phyloP scores from a whole-genome alignment of 64 coral and sea anemone species.

The Exaiptasia diaphana region DNA sequence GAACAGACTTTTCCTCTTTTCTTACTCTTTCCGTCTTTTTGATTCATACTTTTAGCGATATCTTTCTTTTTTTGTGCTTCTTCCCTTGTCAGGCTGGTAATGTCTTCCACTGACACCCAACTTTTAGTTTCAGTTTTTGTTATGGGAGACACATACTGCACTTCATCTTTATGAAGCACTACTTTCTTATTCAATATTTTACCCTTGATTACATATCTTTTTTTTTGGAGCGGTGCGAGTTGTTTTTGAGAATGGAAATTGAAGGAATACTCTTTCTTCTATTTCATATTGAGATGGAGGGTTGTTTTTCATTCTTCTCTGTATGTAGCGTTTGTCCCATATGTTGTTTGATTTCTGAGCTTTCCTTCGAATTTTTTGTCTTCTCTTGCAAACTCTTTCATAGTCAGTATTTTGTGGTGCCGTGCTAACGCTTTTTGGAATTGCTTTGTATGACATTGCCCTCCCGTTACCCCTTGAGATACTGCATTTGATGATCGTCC shows the following conservation, averaged over 20 bases:
- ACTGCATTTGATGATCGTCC: no score
- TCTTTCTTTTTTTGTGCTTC: not conserved
- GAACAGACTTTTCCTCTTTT: no score
- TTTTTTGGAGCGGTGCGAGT: no score
- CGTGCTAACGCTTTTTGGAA: constrained; percentile 30
- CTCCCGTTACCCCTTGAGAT: not conserved
- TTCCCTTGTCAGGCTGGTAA: not conserved
- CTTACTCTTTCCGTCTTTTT: no score
- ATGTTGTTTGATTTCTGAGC: not conserved
- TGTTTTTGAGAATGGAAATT: not conserved
- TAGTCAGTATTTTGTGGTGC: no score
- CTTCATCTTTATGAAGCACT: no score
- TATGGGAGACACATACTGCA: no score
- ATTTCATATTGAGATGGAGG: not conserved
- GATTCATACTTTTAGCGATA: not conserved
- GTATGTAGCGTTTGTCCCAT: not conserved
- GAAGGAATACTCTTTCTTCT: not conserved
- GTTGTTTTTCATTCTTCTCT: not conserved
- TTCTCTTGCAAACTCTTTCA: not conserved
- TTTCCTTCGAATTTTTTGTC: not conserved
- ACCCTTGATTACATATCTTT: no score
- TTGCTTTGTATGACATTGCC: not conserved
- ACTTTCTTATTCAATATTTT: no score
- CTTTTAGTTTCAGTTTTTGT: no score
- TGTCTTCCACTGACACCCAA: constrained; percentile 25